These are phyloP conservation scores for Drosophila subquinaria DNA, from an alignment of 2,888 invertebrate genomes.

Conservation along the genomic window DNA sequence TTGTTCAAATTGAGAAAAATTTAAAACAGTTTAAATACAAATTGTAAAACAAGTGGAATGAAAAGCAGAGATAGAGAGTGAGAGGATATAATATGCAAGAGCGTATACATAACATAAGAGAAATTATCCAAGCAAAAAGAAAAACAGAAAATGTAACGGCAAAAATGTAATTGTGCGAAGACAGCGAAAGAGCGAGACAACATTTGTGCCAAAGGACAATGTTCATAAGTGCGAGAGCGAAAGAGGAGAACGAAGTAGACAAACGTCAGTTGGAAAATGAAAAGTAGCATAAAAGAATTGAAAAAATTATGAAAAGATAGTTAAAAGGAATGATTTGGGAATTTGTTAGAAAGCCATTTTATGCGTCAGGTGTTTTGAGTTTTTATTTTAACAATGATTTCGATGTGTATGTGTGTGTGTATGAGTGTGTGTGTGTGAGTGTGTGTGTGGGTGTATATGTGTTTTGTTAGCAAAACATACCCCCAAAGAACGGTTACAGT, in stretches of 20 bases:
- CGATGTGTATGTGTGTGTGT: constrained; percentile 32
- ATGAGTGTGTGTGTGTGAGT: no score
- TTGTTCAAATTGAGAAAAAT: constrained; percentile 52
- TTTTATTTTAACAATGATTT: constrained; percentile 62
- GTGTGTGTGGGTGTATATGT: constrained; percentile 35
- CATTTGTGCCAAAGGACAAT: constrained; percentile 43
- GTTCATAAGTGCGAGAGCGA: constrained; percentile 30
- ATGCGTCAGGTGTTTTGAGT: constrained; percentile 38
- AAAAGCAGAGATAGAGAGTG: constrained; percentile 43
- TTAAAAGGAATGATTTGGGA: constrained; percentile 30
- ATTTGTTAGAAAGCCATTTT: constrained; percentile 63
- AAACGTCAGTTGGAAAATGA: constrained; percentile 35
- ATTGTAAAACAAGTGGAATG: constrained; percentile 51
- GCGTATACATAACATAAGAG: constrained; percentile 32
- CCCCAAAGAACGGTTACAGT: constrained; percentile 83
- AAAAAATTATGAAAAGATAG: constrained; percentile 17
- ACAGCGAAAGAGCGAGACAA: constrained; percentile 22
- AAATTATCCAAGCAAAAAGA: constrained; percentile 45
- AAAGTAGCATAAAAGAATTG: constrained; percentile 26
- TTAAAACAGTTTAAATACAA: constrained; percentile 43
- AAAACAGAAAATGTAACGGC: constrained; percentile 35
- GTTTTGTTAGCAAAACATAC: constrained; percentile 81
- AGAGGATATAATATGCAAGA: constrained; percentile 30
- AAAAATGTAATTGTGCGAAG: constrained; percentile 33
- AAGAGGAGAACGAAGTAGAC: constrained; percentile 24